phyloP scores from a whole-genome alignment of 2,797 vertebrate species.

The Acridotheres tristis region DNA sequence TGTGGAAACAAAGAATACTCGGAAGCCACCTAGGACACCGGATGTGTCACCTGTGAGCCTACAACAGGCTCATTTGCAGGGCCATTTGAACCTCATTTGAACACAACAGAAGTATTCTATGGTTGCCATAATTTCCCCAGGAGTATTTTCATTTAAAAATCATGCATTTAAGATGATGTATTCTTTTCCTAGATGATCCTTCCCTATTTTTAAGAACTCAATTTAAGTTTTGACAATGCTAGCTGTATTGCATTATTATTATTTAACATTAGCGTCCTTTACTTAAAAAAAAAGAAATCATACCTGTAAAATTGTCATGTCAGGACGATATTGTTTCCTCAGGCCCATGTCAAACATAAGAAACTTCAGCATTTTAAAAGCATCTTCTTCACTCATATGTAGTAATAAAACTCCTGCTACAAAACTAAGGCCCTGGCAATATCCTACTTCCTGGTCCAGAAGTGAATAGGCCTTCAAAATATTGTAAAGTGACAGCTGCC shows the following conservation, averaged over 20 bases:
- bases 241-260: not conserved
- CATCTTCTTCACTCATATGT: constrained; percentile 95
- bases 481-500: constrained; percentile 95
- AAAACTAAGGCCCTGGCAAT: constrained; percentile 97
- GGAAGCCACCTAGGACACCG: not conserved
- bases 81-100: not conserved
- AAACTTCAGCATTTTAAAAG: constrained; percentile 93
- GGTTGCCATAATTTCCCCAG: not conserved
- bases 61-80: not conserved
- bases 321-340: constrained; percentile 93
- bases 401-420: constrained; percentile 93
- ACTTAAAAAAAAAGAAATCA: not conserved
- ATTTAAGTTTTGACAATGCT: not conserved
- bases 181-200: not conserved
- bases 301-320: constrained; percentile 98
- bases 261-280: not conserved
- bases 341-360: constrained; percentile 95
- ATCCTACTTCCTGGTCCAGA: constrained; percentile 96
- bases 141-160: not conserved
- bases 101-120: not conserved
- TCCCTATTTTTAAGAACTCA: not conserved
- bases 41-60: not conserved
- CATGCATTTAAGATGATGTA: not conserved
- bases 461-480: constrained; percentile 97
- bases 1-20: not conserved